Percentiles rank a stretch among this genome's conserved stretches.
These are phyloP conservation scores for Leptinotarsa juncta DNA, from an alignment of 2,888 invertebrate genomes.

Conservation along the genomic window DNA sequence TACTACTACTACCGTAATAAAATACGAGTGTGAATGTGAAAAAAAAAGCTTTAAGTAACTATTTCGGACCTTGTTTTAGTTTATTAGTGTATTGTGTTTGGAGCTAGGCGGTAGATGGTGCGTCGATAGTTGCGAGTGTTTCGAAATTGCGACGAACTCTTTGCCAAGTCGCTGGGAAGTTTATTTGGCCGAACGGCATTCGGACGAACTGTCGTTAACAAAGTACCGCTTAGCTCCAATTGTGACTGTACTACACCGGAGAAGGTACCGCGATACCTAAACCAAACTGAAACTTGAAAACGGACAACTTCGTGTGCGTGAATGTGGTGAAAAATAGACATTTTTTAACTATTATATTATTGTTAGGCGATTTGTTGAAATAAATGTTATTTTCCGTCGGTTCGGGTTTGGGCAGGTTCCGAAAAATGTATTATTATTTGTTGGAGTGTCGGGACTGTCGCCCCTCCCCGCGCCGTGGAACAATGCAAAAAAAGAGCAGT, in stretches of 20 bases:
- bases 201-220: not conserved
- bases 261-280: conserved; percentile 31
- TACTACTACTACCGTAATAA: conserved; percentile 31
- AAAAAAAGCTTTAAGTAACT: conserved; percentile 50
- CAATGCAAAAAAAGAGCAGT: conserved; percentile 53
- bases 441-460: conserved; percentile 52
- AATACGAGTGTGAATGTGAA: conserved; percentile 59
- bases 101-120: conserved; percentile 8
- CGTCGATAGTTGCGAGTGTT: not conserved
- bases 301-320: conserved; percentile 39
- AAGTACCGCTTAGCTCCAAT: conserved; percentile 10
- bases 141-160: not conserved
- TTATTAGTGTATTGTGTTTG: conserved; percentile 35
- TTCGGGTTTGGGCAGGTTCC: conserved; percentile 42
- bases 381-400: conserved; percentile 53
- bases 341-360: conserved; percentile 66
- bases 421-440: conserved; percentile 55
- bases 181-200: not conserved
- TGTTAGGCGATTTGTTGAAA: conserved; percentile 67
- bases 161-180: not conserved
- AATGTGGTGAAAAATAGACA: conserved; percentile 40
- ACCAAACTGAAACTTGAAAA: conserved; percentile 43
- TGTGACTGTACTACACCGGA: conserved; percentile 23
- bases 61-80: conserved; percentile 36
- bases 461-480: conserved; percentile 28